phyloP scores from a whole-genome alignment of 2,113 vertebrate genomes.

The Proteles cristata region DNA sequence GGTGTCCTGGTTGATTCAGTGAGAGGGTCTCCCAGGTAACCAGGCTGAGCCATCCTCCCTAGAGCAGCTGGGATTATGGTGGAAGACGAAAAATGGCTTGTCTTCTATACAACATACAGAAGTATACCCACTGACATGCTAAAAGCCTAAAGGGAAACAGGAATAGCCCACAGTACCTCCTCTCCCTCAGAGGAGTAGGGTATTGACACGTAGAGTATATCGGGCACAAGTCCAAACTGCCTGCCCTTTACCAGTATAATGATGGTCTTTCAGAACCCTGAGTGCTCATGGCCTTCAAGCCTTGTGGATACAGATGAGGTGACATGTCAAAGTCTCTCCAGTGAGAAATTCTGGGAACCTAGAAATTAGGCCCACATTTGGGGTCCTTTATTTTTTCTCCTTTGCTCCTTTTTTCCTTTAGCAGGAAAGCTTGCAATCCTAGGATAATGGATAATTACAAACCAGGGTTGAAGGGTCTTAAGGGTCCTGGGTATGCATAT shows the following conservation, averaged over 20 bases:
- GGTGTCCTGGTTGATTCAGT: neutral
- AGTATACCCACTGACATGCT: neutral
- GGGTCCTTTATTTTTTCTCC: neutral
- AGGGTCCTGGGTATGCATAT: neutral
- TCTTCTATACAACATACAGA: neutral
- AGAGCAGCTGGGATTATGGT: slow-evolving; percentile 42
- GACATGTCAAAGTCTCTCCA: neutral
- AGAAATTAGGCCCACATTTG: neutral
- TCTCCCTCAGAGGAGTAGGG: neutral
- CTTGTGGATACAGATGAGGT: neutral
- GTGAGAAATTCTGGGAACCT: neutral
- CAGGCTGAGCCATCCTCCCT: neutral
- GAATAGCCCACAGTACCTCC: neutral
- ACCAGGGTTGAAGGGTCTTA: neutral
- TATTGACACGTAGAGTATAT: neutral
- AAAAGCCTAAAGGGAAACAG: slow-evolving; percentile 4
- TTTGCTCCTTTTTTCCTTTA: neutral
- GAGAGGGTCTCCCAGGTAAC: neutral
- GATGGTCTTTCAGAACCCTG: neutral
- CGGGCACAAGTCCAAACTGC: neutral
- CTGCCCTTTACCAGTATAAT: neutral
- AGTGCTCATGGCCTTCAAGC: neutral
- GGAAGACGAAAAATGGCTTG: slow-evolving; percentile 5
- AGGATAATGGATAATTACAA: neutral
- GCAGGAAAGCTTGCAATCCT: neutral